Evolutionary conservation across 2,113 vertebrate species (phyloP), one percentile per base, ranked within the genome.

Genomic region (Butorides virescens): DNA sequence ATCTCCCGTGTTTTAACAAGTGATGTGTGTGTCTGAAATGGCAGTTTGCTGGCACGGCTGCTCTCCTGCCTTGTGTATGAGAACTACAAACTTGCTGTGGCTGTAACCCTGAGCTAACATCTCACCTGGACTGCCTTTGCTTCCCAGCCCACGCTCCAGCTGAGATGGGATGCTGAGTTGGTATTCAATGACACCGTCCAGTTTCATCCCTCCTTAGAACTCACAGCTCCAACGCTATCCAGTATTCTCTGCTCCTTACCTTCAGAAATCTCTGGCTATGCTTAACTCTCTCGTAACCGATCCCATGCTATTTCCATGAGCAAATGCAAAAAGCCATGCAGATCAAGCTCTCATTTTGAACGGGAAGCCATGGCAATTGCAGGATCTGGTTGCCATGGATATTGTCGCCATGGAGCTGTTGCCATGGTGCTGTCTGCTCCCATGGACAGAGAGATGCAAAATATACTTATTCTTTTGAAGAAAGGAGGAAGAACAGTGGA

Each of bases 401-500:
- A 95, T 39, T 10, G 71, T 96, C 94, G 30, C 96, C 91, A 93
- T 96, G 92, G 97, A 95, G 88, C 81, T 4, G 95, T 96, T 97
- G 85, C 90, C 95, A 95, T 96, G 95, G 97, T 11, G 66, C 86
- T 39, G 32, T 8, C 79, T 47, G 26, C 86, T 92, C 81, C 16
- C 72, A 3, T 4, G 32, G 85, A 46, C 20, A 7, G 56, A 11
- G 73, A 66, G 91, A 90, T 90, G 89, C 70, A 61, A 76, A 93
- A 61, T 19, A 30, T 18, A 53, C 34, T 77, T 44, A n/a, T 22
- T 65, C 72, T 52, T 37, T 19, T 72, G 67, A 75, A 88, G 81
- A 42, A 49, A 77, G 46, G 67, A 74, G 52, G 66, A 56, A 47
- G 62, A 62, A 12, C 5, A 8, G 49, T 3, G 55, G 49, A 15